Conservation (phyloP, 2,797 vertebrate species). For the Mastacembelus armatus region DNA sequence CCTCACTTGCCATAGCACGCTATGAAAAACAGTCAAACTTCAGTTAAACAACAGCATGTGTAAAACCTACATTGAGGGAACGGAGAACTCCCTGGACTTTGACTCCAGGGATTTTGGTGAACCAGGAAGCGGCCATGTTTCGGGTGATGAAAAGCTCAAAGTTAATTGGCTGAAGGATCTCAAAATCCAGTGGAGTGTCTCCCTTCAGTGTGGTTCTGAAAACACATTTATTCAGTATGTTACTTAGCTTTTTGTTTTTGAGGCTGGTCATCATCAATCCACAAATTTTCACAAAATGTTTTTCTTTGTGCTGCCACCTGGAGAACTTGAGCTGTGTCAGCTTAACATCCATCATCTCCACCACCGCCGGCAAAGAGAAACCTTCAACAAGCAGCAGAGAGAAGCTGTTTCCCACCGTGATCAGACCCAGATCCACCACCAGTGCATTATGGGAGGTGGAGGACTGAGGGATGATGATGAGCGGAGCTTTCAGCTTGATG, state of each 20-base stretch:
- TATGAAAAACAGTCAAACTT: not conserved
- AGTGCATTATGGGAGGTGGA: conserved; percentile 88
- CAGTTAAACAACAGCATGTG: not conserved
- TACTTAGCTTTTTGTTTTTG: not conserved
- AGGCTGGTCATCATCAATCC: not conserved
- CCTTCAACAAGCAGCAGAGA: conserved; percentile 70
- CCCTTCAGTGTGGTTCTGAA: conserved; percentile 82
- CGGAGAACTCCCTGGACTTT: conserved; percentile 90
- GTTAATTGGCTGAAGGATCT: conserved; percentile 94
- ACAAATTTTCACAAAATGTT: too few relatives aligned
- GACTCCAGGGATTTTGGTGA: conserved; percentile 86
- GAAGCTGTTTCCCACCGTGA: conserved; percentile 87
- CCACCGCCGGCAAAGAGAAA: conserved; percentile 86
- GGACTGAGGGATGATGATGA: conserved; percentile 93
- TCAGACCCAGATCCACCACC: conserved; percentile 92
- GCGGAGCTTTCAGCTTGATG: conserved; percentile 92
- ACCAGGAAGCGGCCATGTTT: conserved; percentile 93
- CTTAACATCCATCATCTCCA: conserved; percentile 91
- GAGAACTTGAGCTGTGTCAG: conserved; percentile 92
- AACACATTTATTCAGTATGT: conserved; percentile 4
- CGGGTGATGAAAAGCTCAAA: conserved; percentile 89
- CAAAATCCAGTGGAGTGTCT: conserved; percentile 81
- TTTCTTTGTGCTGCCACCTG: conserved; percentile 78
- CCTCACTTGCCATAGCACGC: not conserved
- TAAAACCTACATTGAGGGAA: conserved; percentile 88